phyloP scores from a whole-genome alignment of 2,797 vertebrate genomes.

The Tangara arthus region DNA sequence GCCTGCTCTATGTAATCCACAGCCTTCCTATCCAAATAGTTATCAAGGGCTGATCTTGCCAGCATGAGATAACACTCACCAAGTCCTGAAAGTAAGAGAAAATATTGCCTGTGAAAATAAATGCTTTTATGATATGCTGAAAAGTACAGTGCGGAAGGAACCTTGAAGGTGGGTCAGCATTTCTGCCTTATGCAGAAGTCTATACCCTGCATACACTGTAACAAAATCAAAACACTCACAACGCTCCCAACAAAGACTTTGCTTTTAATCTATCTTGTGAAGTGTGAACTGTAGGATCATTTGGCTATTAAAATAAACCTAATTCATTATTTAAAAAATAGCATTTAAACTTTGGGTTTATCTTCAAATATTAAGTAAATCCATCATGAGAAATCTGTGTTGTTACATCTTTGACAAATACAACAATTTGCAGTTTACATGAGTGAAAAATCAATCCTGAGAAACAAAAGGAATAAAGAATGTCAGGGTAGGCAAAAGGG shows the following conservation, averaged over 20 bases:
- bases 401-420: background rate
- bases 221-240: background rate
- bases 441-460: background rate
- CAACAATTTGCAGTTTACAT: background rate
- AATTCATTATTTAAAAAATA: background rate
- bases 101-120: background rate
- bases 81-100: slow-evolving; percentile 79
- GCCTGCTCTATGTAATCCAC: slow-evolving; percentile 86
- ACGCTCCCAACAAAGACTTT: background rate
- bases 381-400: background rate
- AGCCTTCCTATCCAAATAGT: slow-evolving; percentile 89
- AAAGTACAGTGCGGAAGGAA: background rate
- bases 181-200: background rate
- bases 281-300: background rate
- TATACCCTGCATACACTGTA: background rate
- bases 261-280: background rate
- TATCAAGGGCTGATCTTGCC: slow-evolving; percentile 83
- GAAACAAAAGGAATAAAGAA: background rate
- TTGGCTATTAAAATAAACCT: background rate
- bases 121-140: background rate
- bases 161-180: background rate
- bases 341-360: background rate
- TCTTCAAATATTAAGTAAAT: background rate
- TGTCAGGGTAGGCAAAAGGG: background rate
- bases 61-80: slow-evolving; percentile 91